Percentiles rank a stretch among this genome's conserved stretches.
Conservation (phyloP, 2,888 invertebrate genomes). For the Proisotoma minuta region DNA sequence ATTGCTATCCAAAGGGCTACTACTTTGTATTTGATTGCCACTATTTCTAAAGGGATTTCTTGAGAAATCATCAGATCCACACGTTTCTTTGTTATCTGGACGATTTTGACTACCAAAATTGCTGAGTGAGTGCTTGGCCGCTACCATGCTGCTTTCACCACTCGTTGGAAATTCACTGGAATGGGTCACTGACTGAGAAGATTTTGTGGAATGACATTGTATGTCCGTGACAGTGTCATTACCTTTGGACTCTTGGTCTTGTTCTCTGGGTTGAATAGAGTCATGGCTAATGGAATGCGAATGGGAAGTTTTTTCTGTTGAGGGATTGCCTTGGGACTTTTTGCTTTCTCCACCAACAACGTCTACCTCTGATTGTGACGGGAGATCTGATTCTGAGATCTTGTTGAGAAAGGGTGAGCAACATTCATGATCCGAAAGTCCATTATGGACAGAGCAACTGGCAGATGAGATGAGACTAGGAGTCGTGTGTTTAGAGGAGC, state of each 20-base stretch:
- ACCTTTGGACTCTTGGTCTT: background rate
- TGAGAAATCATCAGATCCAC: background rate
- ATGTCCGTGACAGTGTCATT: conserved; percentile 14
- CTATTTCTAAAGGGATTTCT: background rate
- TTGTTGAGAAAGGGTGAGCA: conserved; percentile 17
- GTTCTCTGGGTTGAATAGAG: background rate
- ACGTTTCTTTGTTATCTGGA: background rate
- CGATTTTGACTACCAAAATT: background rate
- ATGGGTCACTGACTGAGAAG: background rate
- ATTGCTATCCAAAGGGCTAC: conserved; percentile 2
- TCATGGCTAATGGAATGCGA: conserved; percentile 11
- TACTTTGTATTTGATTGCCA: background rate
- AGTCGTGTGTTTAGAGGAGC: conserved; percentile 1
- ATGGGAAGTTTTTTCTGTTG: background rate
- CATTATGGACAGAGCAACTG: conserved; percentile 41
- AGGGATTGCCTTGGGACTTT: background rate
- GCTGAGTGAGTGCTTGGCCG: background rate
- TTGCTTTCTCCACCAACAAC: background rate
- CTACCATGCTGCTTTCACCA: conserved; percentile 11
- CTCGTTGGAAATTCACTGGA: background rate
- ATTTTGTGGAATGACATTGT: background rate
- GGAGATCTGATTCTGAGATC: background rate
- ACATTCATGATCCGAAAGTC: conserved; percentile 31
- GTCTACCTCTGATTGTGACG: background rate
- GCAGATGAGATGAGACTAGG: conserved; percentile 18